Evolutionary conservation across 2,888 invertebrate genomes (phyloP).

Genomic region (Mactromeris polynyma): DNA sequence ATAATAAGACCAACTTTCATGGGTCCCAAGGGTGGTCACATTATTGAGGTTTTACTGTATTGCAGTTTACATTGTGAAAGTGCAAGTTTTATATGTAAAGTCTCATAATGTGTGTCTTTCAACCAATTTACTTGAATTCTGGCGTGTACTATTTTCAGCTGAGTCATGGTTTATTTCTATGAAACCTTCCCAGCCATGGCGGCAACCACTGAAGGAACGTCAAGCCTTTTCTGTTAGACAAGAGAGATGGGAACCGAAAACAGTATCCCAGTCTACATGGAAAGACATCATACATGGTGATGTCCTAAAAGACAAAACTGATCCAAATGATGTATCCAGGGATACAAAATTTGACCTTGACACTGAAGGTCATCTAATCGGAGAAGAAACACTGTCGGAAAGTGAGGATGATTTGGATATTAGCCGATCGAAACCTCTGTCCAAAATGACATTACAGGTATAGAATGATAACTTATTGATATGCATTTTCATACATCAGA

Average conservation of each 20-base stretch:
- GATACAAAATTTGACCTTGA: slow-evolving; percentile 77
- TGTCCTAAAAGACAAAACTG: slow-evolving; percentile 64
- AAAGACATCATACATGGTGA: slow-evolving; percentile 71
- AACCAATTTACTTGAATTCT: too few relatives aligned
- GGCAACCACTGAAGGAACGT: slow-evolving; percentile 77
- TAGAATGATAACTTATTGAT: slow-evolving; percentile 19
- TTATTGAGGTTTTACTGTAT: too few relatives aligned
- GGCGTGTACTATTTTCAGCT: slow-evolving; percentile 62
- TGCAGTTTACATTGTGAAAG: too few relatives aligned
- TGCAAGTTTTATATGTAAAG: too few relatives aligned
- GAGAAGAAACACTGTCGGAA: slow-evolving; percentile 57
- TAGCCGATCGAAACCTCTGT: slow-evolving; percentile 69
- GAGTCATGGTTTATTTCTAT: slow-evolving; percentile 81
- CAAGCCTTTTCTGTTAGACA: slow-evolving; percentile 76
- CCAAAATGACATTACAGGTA: slow-evolving; percentile 80
- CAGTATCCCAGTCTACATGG: slow-evolving; percentile 69
- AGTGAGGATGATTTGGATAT: slow-evolving; percentile 68
- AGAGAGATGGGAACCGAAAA: slow-evolving; percentile 74
- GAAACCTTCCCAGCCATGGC: slow-evolving; percentile 79
- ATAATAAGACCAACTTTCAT: too few relatives aligned
- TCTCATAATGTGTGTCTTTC: too few relatives aligned
- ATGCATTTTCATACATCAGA: too few relatives aligned
- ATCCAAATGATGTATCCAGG: slow-evolving; percentile 65
- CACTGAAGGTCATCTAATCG: slow-evolving; percentile 70
- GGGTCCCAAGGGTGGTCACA: too few relatives aligned